A percentile compares a stretch with the other conserved stretches of the same genome.
phyloP scores from a whole-genome alignment of 1,140 invertebrate genomes.

The Bemisia tabaci region DNA sequence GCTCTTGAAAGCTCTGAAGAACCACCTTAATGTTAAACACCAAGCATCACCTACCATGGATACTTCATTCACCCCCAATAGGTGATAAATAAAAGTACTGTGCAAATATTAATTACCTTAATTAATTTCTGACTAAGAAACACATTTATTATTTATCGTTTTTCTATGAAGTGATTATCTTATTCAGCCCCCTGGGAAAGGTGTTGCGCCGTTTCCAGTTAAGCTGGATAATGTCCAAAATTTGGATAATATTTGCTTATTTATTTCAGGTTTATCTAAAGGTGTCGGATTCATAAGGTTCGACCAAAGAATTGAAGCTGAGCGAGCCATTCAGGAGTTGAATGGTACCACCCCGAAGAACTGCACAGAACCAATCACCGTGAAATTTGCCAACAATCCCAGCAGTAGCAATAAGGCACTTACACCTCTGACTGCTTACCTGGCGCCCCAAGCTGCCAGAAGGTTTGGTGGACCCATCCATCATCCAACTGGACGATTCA shows the following conservation, averaged over 20 bases:
- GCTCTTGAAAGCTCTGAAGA: too few species aligned
- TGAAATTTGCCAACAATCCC: constrained; percentile 99
- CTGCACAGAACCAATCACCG: constrained; percentile 91
- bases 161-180: too few species aligned
- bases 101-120: too few species aligned
- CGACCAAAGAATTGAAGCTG: constrained; percentile 93
- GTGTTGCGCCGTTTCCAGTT: constrained; percentile 16
- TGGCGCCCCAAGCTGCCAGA: constrained; percentile 68
- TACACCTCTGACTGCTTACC: constrained; percentile 81
- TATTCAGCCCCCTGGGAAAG: constrained; percentile 3
- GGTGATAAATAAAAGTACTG: too few species aligned
- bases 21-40: too few species aligned
- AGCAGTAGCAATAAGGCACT: constrained; percentile 80
- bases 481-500: constrained; percentile 81
- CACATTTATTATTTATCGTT: too few species aligned
- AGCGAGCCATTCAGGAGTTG: constrained; percentile 92
- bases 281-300: constrained; percentile 99
- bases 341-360: constrained; percentile 94
- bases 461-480: constrained; percentile 86
- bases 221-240: constrained; percentile 16
- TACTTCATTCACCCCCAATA: too few species aligned
- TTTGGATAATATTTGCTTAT: constrained; percentile 10
- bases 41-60: too few species aligned
- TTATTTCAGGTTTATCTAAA: constrained; percentile 75
- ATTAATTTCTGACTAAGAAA: too few species aligned